Evolutionary conservation across 2,888 invertebrate genomes (phyloP), one percentile per base, ranked within the genome.

Genomic region (Brachyopa scutellaris): DNA sequence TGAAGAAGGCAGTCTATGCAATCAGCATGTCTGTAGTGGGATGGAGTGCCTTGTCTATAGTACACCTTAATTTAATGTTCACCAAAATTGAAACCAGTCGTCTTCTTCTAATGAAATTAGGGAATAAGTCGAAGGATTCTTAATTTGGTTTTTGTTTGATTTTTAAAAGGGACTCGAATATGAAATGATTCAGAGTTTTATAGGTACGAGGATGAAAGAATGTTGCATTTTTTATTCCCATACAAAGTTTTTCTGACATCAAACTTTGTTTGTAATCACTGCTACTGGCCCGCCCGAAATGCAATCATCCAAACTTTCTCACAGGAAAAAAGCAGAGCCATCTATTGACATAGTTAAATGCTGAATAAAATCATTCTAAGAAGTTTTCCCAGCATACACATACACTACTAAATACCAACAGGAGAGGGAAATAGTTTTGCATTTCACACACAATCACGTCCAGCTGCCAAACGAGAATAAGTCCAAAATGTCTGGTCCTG

Each of bases 51-150:
- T 15, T 21, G 21, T 23, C 21, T 9, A 23, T 31, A 45, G 36
- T 31, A 36, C 6, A 11, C 26, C 47, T 55, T 62, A 62, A 79
- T 69, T 55, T 53, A 45, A 79, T 74, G 40, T 67, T 61, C 67
- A 67, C 74, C n/a, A n/a, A n/a, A 79, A 74, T 62, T 79, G 49
- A 62, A 55, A 47, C 21, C 55, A 74, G 47, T 74, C 45, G 40
- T 53, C 62, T 23, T 17, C 9, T 36, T 67, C 55, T 67, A 74
- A 62, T 62, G 61, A 53, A 69, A 77, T 79, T 49, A 79, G 47
- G 55, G 61, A 67, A 55, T 47, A 69, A 67, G 47, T 67, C 45
- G 53, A 29, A 61, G 53, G 36, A 55, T 73, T 67, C 57, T 6
- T 79, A 57, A 66, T 66, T 64, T 57, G 47, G 29, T 29, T 64